Evolutionary conservation across 1,140 invertebrate species (phyloP), one percentile per base, ranked within the genome.

Genomic region (Colletes gigas): DNA sequence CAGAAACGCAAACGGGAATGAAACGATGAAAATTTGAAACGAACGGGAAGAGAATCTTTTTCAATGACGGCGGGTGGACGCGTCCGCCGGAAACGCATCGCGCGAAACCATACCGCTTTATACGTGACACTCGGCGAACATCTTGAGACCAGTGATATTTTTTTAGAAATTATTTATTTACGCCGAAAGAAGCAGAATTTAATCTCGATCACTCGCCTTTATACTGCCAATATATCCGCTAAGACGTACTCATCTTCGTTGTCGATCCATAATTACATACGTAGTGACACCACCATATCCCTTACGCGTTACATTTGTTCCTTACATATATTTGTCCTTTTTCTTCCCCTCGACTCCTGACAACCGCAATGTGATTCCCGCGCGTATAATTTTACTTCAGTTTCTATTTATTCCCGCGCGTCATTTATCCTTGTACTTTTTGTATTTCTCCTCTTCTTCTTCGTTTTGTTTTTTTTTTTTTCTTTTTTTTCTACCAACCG

Each of bases 131-230:
- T 76, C 83, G 81, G 78, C 88, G 67, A 67, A 86, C 83, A 73
- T 88, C 83, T 90, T 88, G 88, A 92, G 82, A 91, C 91, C 91
- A 92, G 92, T 93, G 92, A 93, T 93, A 93, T 92, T 90, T 91
- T 91, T 89, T 87, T 91, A 91, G 83, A 90, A 90, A 90, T 89
- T 92, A 93, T 92, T 92, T 93, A 92, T 92, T 92, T 91, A 92
- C 87, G 84, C 83, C 59, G 88, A 92, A 88, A 65, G 85, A 92
- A 91, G 87, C 80, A 83, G 82, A 87, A 80, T 88, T 84, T 88
- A 91, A 91, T 91, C 87, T 89, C 83, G 79, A 87, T 83, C 82
- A 82, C 71, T 88, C 86, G 83, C 80, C 86, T 81, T 87, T 90
- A 81, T 90, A 91, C 91, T 92, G 90, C 90, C 90, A 90, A 92